Evolutionary conservation across 2,888 invertebrate species (phyloP).

Genomic region (Ectemnius continuus): DNA sequence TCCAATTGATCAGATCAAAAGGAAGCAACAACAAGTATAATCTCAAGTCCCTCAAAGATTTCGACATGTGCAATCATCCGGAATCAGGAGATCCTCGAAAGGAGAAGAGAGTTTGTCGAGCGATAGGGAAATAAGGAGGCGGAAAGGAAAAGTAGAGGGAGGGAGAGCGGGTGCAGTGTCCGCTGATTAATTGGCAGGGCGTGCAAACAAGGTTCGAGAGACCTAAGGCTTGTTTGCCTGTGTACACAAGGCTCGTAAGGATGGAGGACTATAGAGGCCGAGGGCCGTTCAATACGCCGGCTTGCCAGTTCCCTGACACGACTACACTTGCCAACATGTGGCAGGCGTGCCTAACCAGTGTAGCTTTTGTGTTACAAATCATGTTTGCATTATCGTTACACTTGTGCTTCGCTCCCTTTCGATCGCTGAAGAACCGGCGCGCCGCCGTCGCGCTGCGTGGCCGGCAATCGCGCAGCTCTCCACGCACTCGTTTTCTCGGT

Average conservation of each 20-base stretch:
- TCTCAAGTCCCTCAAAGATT: no score
- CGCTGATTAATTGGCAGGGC: constrained; percentile 74
- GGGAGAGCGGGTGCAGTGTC: constrained; percentile 59
- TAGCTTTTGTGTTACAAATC: constrained; percentile 77
- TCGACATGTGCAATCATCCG: no score
- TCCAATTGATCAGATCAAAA: no score
- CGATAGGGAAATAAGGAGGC: not conserved
- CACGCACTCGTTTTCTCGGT: constrained; percentile 61
- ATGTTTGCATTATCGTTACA: constrained; percentile 76
- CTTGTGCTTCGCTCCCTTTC: constrained; percentile 52
- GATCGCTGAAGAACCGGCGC: no score
- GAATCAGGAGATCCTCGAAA: no score
- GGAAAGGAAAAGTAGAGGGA: constrained; percentile 32
- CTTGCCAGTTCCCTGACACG: constrained; percentile 53
- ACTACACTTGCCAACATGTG: constrained; percentile 71
- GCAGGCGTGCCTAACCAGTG: constrained; percentile 71
- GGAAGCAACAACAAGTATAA: no score
- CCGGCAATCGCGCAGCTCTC: constrained; percentile 17
- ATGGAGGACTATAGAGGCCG: constrained; percentile 41
- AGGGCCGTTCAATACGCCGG: constrained; percentile 54
- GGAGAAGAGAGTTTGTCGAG: not conserved
- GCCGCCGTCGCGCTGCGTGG: constrained; percentile 10
- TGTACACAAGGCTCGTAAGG: constrained; percentile 56
- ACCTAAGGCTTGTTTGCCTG: constrained; percentile 68
- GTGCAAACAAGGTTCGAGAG: constrained; percentile 70